Percentiles rank a stretch among this genome's conserved stretches.
These are phyloP conservation scores for Neodiprion lecontei DNA, from an alignment of 1,140 invertebrate genomes.

Conservation along the genomic window DNA sequence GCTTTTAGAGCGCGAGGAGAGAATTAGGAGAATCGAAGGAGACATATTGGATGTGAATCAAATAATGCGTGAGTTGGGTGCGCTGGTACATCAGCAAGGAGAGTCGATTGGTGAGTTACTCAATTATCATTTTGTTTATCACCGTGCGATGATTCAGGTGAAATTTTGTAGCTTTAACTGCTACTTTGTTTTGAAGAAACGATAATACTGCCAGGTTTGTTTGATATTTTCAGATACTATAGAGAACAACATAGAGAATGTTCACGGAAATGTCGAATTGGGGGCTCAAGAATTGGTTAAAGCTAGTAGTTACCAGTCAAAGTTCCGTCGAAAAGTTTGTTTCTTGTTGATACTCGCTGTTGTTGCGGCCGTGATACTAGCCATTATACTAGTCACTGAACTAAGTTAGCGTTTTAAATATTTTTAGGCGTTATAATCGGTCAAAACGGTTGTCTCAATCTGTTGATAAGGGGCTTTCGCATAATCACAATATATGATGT, in stretches of 20 bases:
- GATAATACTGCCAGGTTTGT: slow-evolving; percentile 17
- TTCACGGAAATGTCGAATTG: slow-evolving; percentile 78
- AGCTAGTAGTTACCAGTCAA: slow-evolving; percentile 78
- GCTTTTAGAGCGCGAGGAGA: slow-evolving; percentile 75
- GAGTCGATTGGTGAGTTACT: slow-evolving; percentile 78
- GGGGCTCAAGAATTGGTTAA: slow-evolving; percentile 79
- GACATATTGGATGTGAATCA: slow-evolving; percentile 91
- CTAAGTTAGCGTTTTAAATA: slow-evolving; percentile 54
- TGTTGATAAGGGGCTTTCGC: slow-evolving; percentile 23
- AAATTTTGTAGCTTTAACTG: neutral
- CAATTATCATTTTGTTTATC: slow-evolving; percentile 10
- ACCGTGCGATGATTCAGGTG: neutral
- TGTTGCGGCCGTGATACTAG: slow-evolving; percentile 69
- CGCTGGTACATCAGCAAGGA: slow-evolving; percentile 82
- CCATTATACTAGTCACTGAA: slow-evolving; percentile 60
- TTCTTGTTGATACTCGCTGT: slow-evolving; percentile 66
- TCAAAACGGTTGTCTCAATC: slow-evolving; percentile 55
- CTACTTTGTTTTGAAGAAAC: slow-evolving; percentile 1
- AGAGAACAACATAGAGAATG: slow-evolving; percentile 84
- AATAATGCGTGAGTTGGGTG: slow-evolving; percentile 89
- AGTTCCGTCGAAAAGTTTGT: slow-evolving; percentile 75
- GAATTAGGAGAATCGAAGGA: slow-evolving; percentile 78
- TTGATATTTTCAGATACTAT: slow-evolving; percentile 76
- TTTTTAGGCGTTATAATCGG: slow-evolving; percentile 29
- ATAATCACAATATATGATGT: neutral